Conservation (phyloP, 2,113 vertebrate species). For the Nothobranchius furzeri region DNA sequence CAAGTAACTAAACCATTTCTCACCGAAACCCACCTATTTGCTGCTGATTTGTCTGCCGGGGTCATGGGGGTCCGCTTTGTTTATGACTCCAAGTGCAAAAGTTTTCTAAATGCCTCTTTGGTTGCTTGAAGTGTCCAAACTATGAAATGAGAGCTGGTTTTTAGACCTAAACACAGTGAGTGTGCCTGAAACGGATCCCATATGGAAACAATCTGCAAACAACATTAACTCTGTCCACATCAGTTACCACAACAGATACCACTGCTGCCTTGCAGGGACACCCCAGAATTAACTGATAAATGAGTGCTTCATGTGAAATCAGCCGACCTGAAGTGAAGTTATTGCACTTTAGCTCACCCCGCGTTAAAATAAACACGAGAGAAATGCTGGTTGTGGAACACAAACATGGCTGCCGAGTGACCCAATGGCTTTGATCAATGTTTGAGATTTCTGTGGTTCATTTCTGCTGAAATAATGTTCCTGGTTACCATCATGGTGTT, state of each 20-base stretch:
- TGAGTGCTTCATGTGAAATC: slow-evolving; percentile 59
- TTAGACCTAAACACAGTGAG: slow-evolving; percentile 36
- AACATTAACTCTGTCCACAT: slow-evolving; percentile 66
- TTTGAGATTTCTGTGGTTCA: slow-evolving; percentile 43
- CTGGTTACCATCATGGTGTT: slow-evolving; percentile 40
- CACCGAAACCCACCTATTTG: not conserved
- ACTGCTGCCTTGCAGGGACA: slow-evolving; percentile 59
- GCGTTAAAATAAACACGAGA: slow-evolving; percentile 60
- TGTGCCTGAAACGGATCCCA: slow-evolving; percentile 51
- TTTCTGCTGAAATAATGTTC: slow-evolving; percentile 58
- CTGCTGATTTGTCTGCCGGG: slow-evolving; percentile 32
- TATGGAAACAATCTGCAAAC: slow-evolving; percentile 76
- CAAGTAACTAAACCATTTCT: not conserved
- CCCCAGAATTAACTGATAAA: slow-evolving; percentile 66
- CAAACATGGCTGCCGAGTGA: slow-evolving; percentile 49
- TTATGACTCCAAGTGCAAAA: slow-evolving; percentile 49
- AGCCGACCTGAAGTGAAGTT: slow-evolving; percentile 46
- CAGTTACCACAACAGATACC: slow-evolving; percentile 65
- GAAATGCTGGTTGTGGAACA: slow-evolving; percentile 43
- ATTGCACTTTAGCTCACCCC: slow-evolving; percentile 48
- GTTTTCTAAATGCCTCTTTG: slow-evolving; percentile 39
- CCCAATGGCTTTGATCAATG: slow-evolving; percentile 50
- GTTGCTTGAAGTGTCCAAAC: slow-evolving; percentile 23
- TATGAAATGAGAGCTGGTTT: slow-evolving; percentile 48
- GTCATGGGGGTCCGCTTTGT: slow-evolving; percentile 59